Base-by-base conservation (phyloP, 2,797 vertebrate genomes). In the Trachurus trachurus region DNA sequence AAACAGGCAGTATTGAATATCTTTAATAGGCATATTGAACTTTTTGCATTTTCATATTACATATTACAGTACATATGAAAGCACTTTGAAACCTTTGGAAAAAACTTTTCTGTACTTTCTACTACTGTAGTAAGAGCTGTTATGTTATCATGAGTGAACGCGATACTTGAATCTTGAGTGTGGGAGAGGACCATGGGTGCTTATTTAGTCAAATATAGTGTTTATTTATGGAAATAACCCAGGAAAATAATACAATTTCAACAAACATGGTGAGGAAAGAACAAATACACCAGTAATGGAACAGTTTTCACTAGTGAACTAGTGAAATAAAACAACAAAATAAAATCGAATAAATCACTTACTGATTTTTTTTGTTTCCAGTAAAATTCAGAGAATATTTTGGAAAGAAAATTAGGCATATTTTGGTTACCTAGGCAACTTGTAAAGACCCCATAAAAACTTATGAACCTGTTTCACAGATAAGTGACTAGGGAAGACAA, bases 31-130 rank as follows among this genome's bases (percentile, higher is more conserved):
- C 7, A 37, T 8, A 37, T 37, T 8, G 34, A 37, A 8, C 34
- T 9, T 80, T 29, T 52, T 60, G 50, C 52, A 42, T 60, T 66
- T 44, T 17, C n/a, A n/a, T n/a, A n/a, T n/a, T n/a, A n/a, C n/a
- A n/a, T n/a, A n/a, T n/a, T n/a, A 74, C 17, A 0, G 8, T 22
- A 4, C 40, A 62, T 63, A 4, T 50, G n/a, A 73, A 17, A 21
- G 57, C 58, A 9, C 59, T 63, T 53, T 45, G 68, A 17, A 71
- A 31, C 49, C 31, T 53, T 19, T 53, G 19, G 12, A 69, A 59
- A 40, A 42, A 34, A 21, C 57, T 71, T 57, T 2, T 9, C 62
- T 72, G 34, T 49, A 42, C n/a, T 10, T 62, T 57, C 57, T 26
- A 26, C 26, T 26, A 3, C 3, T 26, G 26, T 26, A 74, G 70